Evolutionary conservation across 2,113 vertebrate species (phyloP).

Genomic region (Thryonomys swinderianus): DNA sequence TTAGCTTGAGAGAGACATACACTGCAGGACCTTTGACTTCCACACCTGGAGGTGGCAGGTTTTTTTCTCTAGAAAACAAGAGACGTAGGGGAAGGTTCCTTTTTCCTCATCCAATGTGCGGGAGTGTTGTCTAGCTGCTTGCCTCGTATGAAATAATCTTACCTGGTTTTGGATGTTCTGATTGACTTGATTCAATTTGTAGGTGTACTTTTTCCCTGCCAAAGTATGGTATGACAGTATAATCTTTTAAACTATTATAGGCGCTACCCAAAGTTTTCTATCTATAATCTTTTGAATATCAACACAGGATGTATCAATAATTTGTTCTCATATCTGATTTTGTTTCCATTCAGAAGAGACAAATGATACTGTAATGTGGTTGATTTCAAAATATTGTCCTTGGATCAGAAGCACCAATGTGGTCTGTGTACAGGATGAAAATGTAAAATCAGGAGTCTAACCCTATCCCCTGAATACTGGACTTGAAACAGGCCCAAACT

Average conservation of each 20-base stretch:
- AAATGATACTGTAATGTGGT: neutral
- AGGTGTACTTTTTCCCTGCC: neutral
- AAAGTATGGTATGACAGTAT: neutral
- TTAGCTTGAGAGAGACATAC: neutral
- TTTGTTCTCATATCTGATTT: neutral
- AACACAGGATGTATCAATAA: neutral
- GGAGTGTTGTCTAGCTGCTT: neutral
- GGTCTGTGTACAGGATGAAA: neutral
- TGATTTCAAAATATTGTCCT: neutral
- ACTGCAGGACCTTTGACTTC: neutral
- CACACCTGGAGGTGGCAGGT: neutral
- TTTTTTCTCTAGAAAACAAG: neutral
- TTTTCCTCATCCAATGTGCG: neutral
- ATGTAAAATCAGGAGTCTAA: neutral
- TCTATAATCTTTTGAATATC: neutral
- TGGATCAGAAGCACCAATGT: neutral
- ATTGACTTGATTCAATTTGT: neutral
- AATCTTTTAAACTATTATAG: neutral
- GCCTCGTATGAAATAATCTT: neutral
- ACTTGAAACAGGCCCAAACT: neutral
- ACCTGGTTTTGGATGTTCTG: neutral
- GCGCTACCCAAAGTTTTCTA: slow-evolving; percentile 11
- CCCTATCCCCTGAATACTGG: neutral
- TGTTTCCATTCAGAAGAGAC: slow-evolving; percentile 4
- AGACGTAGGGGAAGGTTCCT: neutral